Evolutionary conservation across 2,113 vertebrate species (phyloP).

Genomic region (Brevimyrus niger): DNA sequence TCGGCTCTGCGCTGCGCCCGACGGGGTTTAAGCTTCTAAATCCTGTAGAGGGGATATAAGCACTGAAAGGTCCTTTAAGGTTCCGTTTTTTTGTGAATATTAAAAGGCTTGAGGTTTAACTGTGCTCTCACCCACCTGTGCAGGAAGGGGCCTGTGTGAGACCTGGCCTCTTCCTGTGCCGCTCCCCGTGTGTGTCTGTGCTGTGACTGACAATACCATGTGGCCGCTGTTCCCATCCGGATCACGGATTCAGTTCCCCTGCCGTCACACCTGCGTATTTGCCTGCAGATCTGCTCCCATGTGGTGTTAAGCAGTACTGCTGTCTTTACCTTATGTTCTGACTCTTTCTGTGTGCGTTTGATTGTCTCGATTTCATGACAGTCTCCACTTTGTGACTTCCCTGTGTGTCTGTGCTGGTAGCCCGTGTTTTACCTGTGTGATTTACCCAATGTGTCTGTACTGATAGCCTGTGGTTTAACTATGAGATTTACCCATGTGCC

Average conservation of each 20-base stretch:
- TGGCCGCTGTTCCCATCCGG: neutral
- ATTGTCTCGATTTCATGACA: neutral
- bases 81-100: neutral
- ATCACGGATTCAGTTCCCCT: neutral
- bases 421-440: neutral
- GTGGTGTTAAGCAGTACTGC: neutral
- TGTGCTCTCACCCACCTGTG: neutral
- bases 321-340: neutral
- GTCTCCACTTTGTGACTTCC: neutral
- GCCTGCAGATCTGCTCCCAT: too few species aligned
- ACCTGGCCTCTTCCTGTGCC: neutral
- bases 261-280: neutral
- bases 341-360: neutral
- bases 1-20: neutral
- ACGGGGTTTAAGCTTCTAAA: neutral
- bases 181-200: neutral
- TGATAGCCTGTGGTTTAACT: too few species aligned
- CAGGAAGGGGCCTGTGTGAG: neutral
- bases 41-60: neutral
- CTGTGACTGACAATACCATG: neutral
- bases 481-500: too few species aligned
- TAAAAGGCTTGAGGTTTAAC: neutral
- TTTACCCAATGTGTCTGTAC: neutral
- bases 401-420: neutral
- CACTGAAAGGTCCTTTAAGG: neutral